phyloP scores from a whole-genome alignment of 2,888 invertebrate genomes.

The Morpho deidamia region DNA sequence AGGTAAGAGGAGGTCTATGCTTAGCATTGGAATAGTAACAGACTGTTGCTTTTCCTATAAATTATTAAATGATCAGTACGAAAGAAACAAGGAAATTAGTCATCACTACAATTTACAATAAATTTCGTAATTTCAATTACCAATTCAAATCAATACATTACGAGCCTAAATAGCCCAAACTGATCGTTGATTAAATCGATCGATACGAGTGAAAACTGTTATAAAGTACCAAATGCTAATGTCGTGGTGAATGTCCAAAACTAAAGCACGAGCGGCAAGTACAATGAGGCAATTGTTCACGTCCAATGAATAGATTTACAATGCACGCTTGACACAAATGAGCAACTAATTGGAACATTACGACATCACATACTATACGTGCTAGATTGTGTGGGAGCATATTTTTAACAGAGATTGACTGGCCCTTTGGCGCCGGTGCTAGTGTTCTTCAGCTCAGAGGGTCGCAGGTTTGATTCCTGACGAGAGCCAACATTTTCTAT shows the following conservation, averaged over 20 bases:
- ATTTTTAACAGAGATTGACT: slow-evolving; percentile 11
- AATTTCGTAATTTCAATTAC: background rate
- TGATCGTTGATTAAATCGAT: slow-evolving; percentile 17
- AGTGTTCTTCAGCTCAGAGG: too few species aligned
- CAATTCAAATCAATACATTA: slow-evolving; percentile 4
- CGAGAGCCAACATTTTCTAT: too few species aligned
- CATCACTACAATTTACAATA: too few species aligned
- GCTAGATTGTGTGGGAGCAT: slow-evolving; percentile 26
- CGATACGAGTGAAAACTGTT: slow-evolving; percentile 23
- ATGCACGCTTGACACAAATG: slow-evolving; percentile 71
- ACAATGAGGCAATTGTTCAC: slow-evolving; percentile 59
- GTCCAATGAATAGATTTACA: slow-evolving; percentile 62
- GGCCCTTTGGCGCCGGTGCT: too few species aligned
- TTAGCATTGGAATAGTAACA: too few species aligned
- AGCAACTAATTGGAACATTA: slow-evolving; percentile 74
- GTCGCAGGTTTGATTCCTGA: too few species aligned
- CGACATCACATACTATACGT: slow-evolving; percentile 58
- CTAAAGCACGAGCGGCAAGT: slow-evolving; percentile 47
- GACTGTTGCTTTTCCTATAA: background rate
- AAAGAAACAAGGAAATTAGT: too few species aligned
- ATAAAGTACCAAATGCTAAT: slow-evolving; percentile 29
- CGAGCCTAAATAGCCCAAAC: slow-evolving; percentile 1
- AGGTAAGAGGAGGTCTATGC: too few species aligned
- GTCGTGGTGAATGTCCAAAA: slow-evolving; percentile 44
- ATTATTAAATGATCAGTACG: too few species aligned